Evolutionary conservation across 2,888 invertebrate genomes (phyloP).

Genomic region (Oscheius sp.): DNA sequence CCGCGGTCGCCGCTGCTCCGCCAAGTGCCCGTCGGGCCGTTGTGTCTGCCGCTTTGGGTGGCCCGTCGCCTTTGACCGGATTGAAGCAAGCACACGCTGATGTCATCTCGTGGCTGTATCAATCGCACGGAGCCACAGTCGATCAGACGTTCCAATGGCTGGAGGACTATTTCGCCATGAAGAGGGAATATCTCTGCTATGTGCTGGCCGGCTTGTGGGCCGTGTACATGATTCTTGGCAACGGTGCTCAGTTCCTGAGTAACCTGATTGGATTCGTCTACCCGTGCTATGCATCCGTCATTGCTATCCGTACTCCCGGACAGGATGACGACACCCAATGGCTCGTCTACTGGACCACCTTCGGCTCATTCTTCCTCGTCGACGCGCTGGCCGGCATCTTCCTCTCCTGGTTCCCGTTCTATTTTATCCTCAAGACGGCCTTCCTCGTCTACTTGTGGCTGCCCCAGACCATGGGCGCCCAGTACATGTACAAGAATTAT

Average conservation of each 20-base stretch:
- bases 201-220: conserved; percentile 80
- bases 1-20: background rate
- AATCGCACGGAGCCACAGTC: background rate
- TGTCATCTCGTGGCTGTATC: background rate
- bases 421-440: conserved; percentile 75
- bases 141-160: background rate
- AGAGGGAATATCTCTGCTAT: conserved; percentile 45
- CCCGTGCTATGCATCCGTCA: conserved; percentile 84
- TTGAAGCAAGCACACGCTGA: background rate
- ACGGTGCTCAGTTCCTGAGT: conserved; percentile 92
- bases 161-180: background rate
- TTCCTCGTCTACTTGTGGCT: conserved; percentile 76
- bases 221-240: conserved; percentile 91
- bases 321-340: conserved; percentile 80
- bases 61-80: background rate
- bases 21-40: background rate
- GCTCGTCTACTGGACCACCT: conserved; percentile 98
- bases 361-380: conserved; percentile 87
- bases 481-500: conserved; percentile 74
- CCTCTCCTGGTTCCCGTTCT: conserved; percentile 86
- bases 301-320: conserved; percentile 76
- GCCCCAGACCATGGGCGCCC: conserved; percentile 75
- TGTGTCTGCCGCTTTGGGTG: no score
- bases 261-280: conserved; percentile 93
- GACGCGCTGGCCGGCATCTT: conserved; percentile 93